Percentiles rank a stretch among this genome's conserved stretches.
Evolutionary conservation across 2,113 vertebrate species (phyloP).

Genomic region (Alligator sinensis): DNA sequence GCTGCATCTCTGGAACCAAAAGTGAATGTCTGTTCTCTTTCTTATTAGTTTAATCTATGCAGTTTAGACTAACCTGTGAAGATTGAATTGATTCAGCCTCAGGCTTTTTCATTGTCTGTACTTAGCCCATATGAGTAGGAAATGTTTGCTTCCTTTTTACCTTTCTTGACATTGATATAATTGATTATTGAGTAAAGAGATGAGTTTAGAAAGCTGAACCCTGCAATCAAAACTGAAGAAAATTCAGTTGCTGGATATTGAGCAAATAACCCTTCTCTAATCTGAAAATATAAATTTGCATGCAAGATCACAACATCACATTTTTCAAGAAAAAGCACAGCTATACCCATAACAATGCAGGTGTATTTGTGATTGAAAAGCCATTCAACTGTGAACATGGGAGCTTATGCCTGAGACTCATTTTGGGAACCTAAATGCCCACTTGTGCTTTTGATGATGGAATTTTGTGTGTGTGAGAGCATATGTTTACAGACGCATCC

Average conservation of each 20-base stretch:
- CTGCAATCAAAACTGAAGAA: background rate
- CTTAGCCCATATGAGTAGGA: background rate
- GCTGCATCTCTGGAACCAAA: too few species aligned
- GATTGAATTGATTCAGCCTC: background rate
- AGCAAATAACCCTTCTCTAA: background rate
- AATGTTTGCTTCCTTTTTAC: background rate
- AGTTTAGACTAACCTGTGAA: too few species aligned
- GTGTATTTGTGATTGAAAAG: rapidly evolving
- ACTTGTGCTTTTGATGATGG: rapidly evolving
- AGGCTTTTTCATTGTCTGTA: too few species aligned
- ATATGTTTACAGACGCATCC: background rate
- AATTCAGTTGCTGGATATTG: background rate
- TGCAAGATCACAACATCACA: background rate
- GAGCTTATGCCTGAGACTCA: background rate
- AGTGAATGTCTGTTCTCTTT: too few species aligned
- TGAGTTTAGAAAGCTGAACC: background rate
- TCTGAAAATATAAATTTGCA: background rate
- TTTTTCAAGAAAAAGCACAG: background rate
- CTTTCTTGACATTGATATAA: background rate
- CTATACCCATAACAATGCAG: background rate
- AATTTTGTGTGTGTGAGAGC: background rate
- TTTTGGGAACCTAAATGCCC: rapidly evolving
- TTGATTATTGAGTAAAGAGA: background rate
- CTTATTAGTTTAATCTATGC: too few species aligned
- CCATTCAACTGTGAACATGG: background rate